A percentile compares a stretch with the other conserved stretches of the same genome.
Conservation (phyloP, 2,888 invertebrate genomes). For the Geotrupes spiniger region DNA sequence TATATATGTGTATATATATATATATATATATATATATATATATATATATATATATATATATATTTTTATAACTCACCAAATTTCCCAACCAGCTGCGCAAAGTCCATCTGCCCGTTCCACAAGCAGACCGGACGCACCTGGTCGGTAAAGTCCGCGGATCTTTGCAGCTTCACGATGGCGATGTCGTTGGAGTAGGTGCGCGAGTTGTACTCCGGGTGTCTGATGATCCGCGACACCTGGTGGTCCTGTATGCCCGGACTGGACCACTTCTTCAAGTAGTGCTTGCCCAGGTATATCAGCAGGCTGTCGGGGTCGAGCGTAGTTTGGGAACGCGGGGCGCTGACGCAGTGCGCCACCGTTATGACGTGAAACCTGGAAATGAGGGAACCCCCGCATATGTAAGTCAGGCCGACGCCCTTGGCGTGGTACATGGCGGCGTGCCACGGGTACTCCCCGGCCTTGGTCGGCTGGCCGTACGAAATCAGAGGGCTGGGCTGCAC, state of each 20-base stretch:
- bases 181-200: conserved; percentile 42
- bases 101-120: conserved; percentile 36
- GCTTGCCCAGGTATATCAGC: conserved; percentile 47
- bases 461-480: conserved; percentile 57
- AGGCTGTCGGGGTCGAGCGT: conserved; percentile 42
- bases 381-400: conserved; percentile 45
- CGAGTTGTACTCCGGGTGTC: conserved; percentile 42
- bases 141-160: conserved; percentile 39
- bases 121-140: conserved; percentile 46
- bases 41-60: no score
- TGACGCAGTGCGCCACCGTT: conserved; percentile 47
- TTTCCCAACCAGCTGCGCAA: conserved; percentile 34
- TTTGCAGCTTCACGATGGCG: conserved; percentile 40
- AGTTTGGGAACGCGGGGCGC: conserved; percentile 35
- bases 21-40: no score
- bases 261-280: conserved; percentile 44
- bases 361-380: conserved; percentile 39
- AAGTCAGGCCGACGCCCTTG: conserved; percentile 41
- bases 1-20: no score
- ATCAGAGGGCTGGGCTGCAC: conserved; percentile 55
- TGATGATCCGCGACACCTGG: conserved; percentile 38
- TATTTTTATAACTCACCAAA: conserved; percentile 37
- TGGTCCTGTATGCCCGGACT: conserved; percentile 45
- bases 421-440: conserved; percentile 64
- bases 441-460: conserved; percentile 68